phyloP scores from a whole-genome alignment of 2,888 invertebrate genomes.

The Brachyopa scutellaris region DNA sequence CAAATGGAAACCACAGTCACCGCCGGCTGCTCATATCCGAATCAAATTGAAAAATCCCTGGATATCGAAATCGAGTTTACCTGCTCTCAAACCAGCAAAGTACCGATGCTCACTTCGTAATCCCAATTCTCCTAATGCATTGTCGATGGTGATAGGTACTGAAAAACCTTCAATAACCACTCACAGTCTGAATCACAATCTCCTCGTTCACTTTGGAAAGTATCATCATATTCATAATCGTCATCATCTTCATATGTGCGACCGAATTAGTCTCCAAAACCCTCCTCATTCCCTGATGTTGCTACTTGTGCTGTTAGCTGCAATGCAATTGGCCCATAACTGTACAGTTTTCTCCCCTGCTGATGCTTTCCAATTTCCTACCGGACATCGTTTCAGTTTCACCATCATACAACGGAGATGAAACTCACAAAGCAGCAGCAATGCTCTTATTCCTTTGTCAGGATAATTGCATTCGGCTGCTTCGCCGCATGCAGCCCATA shows the following conservation, averaged over 20 bases:
- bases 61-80: neutral
- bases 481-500: neutral
- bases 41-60: no score
- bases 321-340: slow-evolving; percentile 51
- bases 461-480: slow-evolving; percentile 1
- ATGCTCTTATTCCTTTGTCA: neutral
- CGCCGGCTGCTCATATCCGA: no score
- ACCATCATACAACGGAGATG: slow-evolving; percentile 8
- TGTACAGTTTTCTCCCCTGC: slow-evolving; percentile 40
- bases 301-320: slow-evolving; percentile 24
- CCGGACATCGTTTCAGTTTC: slow-evolving; percentile 40
- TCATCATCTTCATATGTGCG: slow-evolving; percentile 27
- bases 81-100: neutral
- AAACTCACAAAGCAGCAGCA: slow-evolving; percentile 9
- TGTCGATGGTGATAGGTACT: slow-evolving; percentile 29
- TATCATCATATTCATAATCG: slow-evolving; percentile 33
- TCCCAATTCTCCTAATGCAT: slow-evolving; percentile 20
- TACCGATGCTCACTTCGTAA: slow-evolving; percentile 14
- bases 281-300: slow-evolving; percentile 36
- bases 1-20: no score
- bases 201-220: slow-evolving; percentile 20
- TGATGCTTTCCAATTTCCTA: slow-evolving; percentile 58
- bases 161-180: neutral
- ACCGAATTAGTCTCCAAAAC: neutral
- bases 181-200: slow-evolving; percentile 1